These are phyloP conservation scores for Cranoglanis bouderius DNA, from an alignment of 2,113 vertebrate species.

Conservation along the genomic window DNA sequence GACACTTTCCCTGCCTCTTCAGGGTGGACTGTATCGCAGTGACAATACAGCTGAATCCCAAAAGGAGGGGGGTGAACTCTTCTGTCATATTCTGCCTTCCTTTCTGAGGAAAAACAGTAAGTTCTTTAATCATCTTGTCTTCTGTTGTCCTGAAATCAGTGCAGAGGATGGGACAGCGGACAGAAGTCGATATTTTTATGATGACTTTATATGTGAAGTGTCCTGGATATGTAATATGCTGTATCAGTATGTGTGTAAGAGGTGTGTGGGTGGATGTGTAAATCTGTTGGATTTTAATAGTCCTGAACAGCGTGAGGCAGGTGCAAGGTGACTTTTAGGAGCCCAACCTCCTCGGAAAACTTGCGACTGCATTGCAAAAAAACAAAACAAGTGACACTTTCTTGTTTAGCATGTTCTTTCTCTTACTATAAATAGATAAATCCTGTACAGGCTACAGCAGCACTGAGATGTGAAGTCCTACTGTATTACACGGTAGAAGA, in stretches of 20 bases:
- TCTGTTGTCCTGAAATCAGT: conserved; percentile 3
- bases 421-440: conserved; percentile 29
- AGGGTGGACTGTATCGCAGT: conserved; percentile 54
- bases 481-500: conserved; percentile 1
- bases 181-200: conserved; percentile 20
- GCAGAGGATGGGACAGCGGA: conserved; percentile 9
- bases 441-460: conserved; percentile 7
- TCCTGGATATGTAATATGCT: not conserved
- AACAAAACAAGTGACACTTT: not conserved
- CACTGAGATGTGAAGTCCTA: conserved; percentile 6
- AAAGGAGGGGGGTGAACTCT: conserved; percentile 24
- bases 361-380: conserved; percentile 56
- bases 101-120: conserved; percentile 66
- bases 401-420: conserved; percentile 8
- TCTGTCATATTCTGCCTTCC: conserved; percentile 49
- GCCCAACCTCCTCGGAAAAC: conserved; percentile 65
- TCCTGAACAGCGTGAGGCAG: conserved; percentile 35
- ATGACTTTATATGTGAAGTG: not conserved
- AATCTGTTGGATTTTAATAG: conserved; percentile 24
- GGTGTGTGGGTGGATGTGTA: conserved; percentile 10
- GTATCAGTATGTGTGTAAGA: conserved; percentile 8
- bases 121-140: conserved; percentile 47
- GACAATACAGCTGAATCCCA: conserved; percentile 45
- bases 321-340: conserved; percentile 50
- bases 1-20: conserved; percentile 62